phyloP scores from a whole-genome alignment of 2,888 invertebrate genomes.

The Rhagonycha fulva region DNA sequence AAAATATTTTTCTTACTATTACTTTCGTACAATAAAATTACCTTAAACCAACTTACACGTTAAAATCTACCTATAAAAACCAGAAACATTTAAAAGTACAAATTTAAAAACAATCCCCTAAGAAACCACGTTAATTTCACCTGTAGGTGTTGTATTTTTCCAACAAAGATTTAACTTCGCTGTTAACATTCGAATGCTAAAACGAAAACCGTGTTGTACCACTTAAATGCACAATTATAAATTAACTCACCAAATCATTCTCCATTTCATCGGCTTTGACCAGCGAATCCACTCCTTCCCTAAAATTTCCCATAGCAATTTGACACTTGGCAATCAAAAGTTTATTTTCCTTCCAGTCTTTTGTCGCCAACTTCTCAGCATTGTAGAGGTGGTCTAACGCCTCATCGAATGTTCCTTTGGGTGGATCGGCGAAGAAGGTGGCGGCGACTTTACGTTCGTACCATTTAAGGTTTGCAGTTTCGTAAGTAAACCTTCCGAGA shows the following conservation, averaged over 20 bases:
- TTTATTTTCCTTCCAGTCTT: constrained; percentile 64
- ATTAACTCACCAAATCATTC: constrained; percentile 10
- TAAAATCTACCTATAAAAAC: neutral
- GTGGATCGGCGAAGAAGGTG: constrained; percentile 67
- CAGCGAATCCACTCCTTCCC: constrained; percentile 59
- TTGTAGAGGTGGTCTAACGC: constrained; percentile 61
- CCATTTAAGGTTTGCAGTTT: constrained; percentile 57
- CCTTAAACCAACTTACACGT: neutral
- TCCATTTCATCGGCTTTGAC: constrained; percentile 42
- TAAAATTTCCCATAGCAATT: constrained; percentile 56
- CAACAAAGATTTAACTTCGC: constrained; percentile 44
- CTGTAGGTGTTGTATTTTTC: constrained; percentile 46
- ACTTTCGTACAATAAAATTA: neutral
- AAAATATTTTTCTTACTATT: neutral
- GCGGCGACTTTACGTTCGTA: constrained; percentile 68
- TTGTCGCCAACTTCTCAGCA: constrained; percentile 58
- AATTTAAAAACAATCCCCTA: constrained; percentile 1
- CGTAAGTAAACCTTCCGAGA: constrained; percentile 70
- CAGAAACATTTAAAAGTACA: neutral
- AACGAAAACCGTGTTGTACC: constrained; percentile 31
- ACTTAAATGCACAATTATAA: neutral
- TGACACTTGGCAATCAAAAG: constrained; percentile 63
- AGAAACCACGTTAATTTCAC: constrained; percentile 29
- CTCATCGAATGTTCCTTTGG: constrained; percentile 64
- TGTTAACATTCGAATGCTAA: constrained; percentile 45